Evolutionary conservation across 2,113 vertebrate species (phyloP).

Genomic region (Crotalus tigris): DNA sequence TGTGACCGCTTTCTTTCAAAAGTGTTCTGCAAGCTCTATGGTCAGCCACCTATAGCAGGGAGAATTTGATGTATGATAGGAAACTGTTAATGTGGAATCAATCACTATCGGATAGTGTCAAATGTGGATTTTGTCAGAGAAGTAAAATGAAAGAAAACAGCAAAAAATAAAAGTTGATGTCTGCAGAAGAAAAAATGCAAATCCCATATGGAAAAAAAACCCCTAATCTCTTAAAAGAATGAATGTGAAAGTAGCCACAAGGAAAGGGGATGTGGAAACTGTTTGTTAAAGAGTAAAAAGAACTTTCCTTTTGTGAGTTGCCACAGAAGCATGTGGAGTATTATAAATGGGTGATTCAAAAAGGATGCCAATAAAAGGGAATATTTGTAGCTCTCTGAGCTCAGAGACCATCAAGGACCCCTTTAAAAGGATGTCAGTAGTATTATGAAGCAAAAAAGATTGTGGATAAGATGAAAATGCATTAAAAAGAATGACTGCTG

Average conservation of each 20-base stretch:
- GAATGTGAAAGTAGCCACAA: not conserved
- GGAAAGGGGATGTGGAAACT: not conserved
- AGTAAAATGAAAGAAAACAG: not conserved
- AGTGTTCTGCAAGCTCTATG: not conserved
- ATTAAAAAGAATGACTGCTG: not conserved
- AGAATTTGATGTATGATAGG: not conserved
- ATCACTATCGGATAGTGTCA: not conserved
- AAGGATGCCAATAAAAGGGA: not conserved
- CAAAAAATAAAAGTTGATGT: not conserved
- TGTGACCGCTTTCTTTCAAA: not conserved
- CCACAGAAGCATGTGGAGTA: not conserved
- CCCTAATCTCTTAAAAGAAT: not conserved
- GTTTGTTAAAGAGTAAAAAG: not conserved
- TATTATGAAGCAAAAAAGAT: not conserved
- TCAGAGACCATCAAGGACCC: not conserved
- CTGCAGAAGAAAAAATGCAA: not conserved
- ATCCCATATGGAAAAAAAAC: not conserved
- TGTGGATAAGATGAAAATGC: not conserved
- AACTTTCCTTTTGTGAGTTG: not conserved
- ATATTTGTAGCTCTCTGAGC: not conserved
- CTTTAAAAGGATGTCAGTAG: not conserved
- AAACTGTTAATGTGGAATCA: not conserved
- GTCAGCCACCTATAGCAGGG: not conserved
- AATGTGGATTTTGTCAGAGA: not conserved
- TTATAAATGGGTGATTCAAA: not conserved